Percentiles rank a stretch among this genome's conserved stretches.
Evolutionary conservation across 2,797 vertebrate species (phyloP).

Genomic region (Hipposideros larvatus): DNA sequence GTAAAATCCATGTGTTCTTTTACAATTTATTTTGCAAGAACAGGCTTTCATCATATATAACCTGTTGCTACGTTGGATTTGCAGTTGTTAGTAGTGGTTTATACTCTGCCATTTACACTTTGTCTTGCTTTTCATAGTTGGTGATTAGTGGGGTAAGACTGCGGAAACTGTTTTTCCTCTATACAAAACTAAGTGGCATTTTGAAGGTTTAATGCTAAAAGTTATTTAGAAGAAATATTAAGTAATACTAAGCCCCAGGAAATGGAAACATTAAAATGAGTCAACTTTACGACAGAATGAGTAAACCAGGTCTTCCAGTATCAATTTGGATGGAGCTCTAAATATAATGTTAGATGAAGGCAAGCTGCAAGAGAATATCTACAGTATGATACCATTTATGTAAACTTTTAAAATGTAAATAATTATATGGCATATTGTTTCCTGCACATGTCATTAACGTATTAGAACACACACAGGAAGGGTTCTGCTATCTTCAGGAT

Average conservation of each 20-base stretch:
- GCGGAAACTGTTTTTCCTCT: constrained; percentile 2
- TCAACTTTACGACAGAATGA: constrained; percentile 18
- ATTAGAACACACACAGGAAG: neutral
- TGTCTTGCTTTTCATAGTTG: constrained; percentile 18
- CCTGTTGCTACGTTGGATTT: neutral
- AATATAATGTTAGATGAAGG: neutral
- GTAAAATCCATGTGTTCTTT: neutral
- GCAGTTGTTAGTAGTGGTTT: neutral
- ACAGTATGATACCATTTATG: neutral
- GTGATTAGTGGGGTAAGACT: neutral
- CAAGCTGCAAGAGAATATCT: neutral
- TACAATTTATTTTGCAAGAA: neutral
- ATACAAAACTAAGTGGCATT: neutral
- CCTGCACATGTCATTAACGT: neutral
- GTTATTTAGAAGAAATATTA: constrained; percentile 37
- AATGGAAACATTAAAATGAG: constrained; percentile 26
- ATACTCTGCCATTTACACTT: neutral
- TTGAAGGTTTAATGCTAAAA: neutral
- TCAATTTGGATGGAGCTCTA: neutral
- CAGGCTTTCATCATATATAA: neutral
- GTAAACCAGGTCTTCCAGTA: neutral
- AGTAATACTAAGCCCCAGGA: neutral
- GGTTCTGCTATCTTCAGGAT: neutral
- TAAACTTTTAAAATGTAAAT: neutral
- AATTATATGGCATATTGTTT: neutral